Percentiles rank a stretch among this genome's conserved stretches.
Conservation (phyloP, 2,888 invertebrate species). For the Drosophila stalkeri region DNA sequence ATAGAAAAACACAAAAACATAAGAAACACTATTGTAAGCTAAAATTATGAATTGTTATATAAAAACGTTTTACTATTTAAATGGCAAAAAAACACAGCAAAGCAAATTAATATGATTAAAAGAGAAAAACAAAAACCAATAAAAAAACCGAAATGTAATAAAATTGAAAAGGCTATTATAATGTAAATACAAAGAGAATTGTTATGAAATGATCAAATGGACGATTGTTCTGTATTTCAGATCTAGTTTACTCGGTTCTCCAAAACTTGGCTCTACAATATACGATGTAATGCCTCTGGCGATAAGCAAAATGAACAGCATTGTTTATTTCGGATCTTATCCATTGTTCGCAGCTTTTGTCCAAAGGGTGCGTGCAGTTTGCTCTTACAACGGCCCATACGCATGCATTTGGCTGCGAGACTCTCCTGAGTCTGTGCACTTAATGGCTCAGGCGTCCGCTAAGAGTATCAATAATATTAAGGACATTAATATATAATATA, state of each 20-base stretch:
- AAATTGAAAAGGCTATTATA: conserved; percentile 59
- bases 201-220: conserved; percentile 31
- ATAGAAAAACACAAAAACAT: conserved; percentile 47
- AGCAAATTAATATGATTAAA: conserved; percentile 68
- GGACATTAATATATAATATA: background rate
- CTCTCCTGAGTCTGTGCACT: background rate
- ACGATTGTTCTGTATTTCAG: conserved; percentile 22
- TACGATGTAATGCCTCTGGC: conserved; percentile 44
- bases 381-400: conserved; percentile 25
- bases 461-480: background rate
- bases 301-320: conserved; percentile 36
- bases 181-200: conserved; percentile 55
- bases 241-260: background rate
- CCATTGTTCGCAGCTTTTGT: conserved; percentile 41
- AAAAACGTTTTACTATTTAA: conserved; percentile 79
- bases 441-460: background rate
- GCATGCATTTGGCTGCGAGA: conserved; percentile 33
- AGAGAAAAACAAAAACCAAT: conserved; percentile 39
- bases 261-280: conserved; percentile 7
- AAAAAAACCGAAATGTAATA: conserved; percentile 55
- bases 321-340: conserved; percentile 35
- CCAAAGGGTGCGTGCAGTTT: conserved; percentile 6
- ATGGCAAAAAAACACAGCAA: conserved; percentile 64
- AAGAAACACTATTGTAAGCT: conserved; percentile 68
- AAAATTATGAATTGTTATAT: conserved; percentile 82